Base-by-base conservation (phyloP, 2,888 invertebrate genomes). In the Dicycla oo region DNA sequence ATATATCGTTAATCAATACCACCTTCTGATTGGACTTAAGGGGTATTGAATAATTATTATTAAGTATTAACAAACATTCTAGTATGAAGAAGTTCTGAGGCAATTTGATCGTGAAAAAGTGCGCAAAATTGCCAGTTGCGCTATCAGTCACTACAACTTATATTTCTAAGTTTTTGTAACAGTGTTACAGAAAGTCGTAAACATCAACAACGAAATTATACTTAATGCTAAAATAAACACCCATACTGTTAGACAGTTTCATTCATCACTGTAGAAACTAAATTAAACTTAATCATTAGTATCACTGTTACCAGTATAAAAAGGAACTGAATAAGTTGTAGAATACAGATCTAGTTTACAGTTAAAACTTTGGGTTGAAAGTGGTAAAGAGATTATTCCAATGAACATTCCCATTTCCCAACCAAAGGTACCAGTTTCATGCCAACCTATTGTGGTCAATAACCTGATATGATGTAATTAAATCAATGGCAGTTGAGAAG, bases 271-370 rank as follows among this genome's bases (percentile, higher is more conserved):
- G 69, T 69, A 85, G 73, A 82, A 91, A 93, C 92, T 93, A 94
- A 94, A 90, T 81, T 92, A 69, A 85, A 84, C 85, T 86, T 85
- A 86, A 86, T 56, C 67, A 82, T 91, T 94, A 95, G 90, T 95
- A 95, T 95, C 95, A 95, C 95, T 94, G 91, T 89, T 91, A 92
- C 92, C 93, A 93, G 92, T 92, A 92, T 86, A 89, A 89, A 84
- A 92, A 93, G 94, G 94, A 95, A 94, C 94, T 94, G 89, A 92
- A 91, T 87, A 85, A 88, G 88, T 88, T 86, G 84, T 83, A 82
- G 75, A 86, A 83, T 77, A 87, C 91, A 92, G 91, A 92, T 92
- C 90, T 91, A 82, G 72, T 73, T 83, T 71, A 68, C 38, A 74
- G 58, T 63, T 80, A 57, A 78, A 70, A 79, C 78, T 85, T 80